Evolutionary conservation across 2,797 vertebrate species (phyloP).

Genomic region (Malurus splendens): DNA sequence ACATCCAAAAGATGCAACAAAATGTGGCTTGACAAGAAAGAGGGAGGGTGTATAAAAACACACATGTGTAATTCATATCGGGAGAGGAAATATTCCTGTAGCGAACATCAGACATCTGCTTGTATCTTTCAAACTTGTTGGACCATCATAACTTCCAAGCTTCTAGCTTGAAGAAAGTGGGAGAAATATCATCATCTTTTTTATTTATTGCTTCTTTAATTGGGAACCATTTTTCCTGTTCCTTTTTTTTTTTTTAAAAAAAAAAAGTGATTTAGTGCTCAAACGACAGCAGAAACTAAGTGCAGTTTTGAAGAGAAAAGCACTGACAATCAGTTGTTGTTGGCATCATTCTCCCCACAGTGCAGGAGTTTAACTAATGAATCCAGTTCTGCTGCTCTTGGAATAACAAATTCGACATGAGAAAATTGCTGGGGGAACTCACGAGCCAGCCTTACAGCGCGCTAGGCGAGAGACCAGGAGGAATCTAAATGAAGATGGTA

Average conservation of each 20-base stretch:
- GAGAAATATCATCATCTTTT: neutral
- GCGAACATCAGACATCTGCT: neutral
- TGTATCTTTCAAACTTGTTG: neutral
- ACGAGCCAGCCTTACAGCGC: neutral
- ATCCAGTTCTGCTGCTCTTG: neutral
- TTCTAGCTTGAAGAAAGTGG: neutral
- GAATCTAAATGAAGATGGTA: neutral
- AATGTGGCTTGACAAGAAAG: neutral
- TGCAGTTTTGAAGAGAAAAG: neutral
- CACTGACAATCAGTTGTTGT: neutral
- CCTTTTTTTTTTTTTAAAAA: neutral
- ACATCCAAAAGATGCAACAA: neutral
- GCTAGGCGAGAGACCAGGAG: neutral
- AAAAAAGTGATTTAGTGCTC: neutral
- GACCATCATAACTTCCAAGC: neutral
- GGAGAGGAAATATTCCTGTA: neutral
- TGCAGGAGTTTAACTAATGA: neutral
- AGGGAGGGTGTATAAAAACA: neutral
- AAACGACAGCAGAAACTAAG: neutral
- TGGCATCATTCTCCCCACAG: neutral
- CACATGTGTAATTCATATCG: rapidly evolving
- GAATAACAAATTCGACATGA: conserved; percentile 2
- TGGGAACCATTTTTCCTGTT: neutral
- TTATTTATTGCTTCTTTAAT: neutral
- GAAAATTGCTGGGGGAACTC: conserved; percentile 10